These are phyloP conservation scores for Caenorhabditis sp. DNA, from an alignment of 2,888 invertebrate genomes.

Conservation along the genomic window DNA sequence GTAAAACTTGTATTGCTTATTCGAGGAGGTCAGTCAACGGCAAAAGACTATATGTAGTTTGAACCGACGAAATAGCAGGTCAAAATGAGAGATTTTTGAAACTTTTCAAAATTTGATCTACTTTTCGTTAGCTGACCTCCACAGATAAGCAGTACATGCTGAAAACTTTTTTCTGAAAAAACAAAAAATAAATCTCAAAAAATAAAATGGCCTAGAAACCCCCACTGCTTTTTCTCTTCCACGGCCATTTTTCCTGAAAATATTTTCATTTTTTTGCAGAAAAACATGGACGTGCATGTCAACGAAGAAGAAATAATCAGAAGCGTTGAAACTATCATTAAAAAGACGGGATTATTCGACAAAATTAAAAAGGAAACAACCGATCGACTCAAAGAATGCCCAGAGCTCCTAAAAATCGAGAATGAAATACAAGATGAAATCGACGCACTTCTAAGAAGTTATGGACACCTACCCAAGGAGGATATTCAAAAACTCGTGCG, in stretches of 20 bases:
- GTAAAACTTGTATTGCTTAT: neutral
- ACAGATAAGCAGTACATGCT: no score
- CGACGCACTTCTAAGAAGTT: slow-evolving; percentile 16
- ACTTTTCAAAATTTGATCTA: neutral
- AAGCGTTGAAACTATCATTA: slow-evolving; percentile 22
- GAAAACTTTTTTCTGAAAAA: no score
- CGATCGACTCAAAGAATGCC: slow-evolving; percentile 13
- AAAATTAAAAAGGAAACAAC: slow-evolving; percentile 25
- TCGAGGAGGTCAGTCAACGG: no score
- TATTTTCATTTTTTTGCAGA: neutral
- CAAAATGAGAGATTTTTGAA: no score
- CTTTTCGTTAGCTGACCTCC: neutral
- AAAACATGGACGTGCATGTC: neutral
- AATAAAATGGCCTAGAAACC: no score
- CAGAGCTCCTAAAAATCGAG: slow-evolving; percentile 14
- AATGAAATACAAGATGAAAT: slow-evolving; percentile 27
- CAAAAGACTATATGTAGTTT: no score
- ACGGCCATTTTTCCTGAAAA: no score
- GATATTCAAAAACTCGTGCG: slow-evolving; percentile 23
- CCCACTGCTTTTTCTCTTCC: no score
- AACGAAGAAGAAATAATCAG: slow-evolving; percentile 19
- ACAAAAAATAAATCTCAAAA: no score
- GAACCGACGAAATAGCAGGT: no score
- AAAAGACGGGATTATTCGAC: slow-evolving; percentile 34
- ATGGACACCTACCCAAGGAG: slow-evolving; percentile 21